These are phyloP conservation scores for Thera obeliscata DNA, from an alignment of 2,888 invertebrate genomes.

Conservation along the genomic window DNA sequence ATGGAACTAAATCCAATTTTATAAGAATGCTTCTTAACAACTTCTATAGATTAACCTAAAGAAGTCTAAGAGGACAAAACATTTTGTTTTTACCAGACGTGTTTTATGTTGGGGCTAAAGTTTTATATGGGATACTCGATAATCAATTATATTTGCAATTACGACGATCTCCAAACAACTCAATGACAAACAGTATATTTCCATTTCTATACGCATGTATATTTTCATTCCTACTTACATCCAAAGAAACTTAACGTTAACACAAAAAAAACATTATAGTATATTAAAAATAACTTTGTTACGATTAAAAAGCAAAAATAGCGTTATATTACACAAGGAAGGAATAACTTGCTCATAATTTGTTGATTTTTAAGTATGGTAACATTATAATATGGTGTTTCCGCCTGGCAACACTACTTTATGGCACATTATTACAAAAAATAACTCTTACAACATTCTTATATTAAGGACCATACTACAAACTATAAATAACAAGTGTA, in stretches of 20 bases:
- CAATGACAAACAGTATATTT: constrained; percentile 33
- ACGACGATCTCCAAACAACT: constrained; percentile 13
- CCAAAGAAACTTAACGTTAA: constrained; percentile 68
- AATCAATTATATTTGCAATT: not conserved
- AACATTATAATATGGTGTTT: constrained; percentile 79
- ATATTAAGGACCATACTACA: constrained; percentile 79
- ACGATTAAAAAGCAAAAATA: constrained; percentile 75
- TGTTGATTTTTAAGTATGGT: constrained; percentile 67
- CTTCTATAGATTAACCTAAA: too few relatives aligned
- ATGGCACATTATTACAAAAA: constrained; percentile 74
- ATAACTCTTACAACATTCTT: constrained; percentile 65
- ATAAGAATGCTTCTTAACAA: too few relatives aligned
- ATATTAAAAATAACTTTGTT: constrained; percentile 74
- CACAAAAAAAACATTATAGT: constrained; percentile 67
- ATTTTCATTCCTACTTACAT: constrained; percentile 75
- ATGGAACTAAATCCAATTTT: too few relatives aligned
- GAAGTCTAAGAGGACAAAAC: too few relatives aligned
- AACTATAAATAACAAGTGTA: constrained; percentile 49
- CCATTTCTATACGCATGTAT: constrained; percentile 47
- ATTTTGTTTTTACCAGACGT: too few relatives aligned
- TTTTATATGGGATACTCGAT: too few relatives aligned
- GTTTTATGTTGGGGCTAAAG: too few relatives aligned
- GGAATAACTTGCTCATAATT: constrained; percentile 60
- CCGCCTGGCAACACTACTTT: constrained; percentile 77
- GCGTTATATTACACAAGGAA: constrained; percentile 77